Conservation (phyloP, 2,797 vertebrate genomes). For the Sebastes steindachneri region DNA sequence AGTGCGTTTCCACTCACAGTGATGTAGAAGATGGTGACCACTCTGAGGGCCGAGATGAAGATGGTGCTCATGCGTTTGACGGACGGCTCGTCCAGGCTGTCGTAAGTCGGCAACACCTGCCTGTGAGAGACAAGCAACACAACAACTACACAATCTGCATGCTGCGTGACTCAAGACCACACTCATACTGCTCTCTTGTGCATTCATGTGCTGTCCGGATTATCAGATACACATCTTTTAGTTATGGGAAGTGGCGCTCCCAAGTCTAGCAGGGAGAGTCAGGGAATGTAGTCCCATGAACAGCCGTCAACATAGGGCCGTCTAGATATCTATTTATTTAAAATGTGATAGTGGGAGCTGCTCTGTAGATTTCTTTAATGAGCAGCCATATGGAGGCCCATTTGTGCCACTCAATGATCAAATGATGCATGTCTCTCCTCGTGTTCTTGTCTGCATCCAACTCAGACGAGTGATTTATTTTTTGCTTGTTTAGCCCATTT, state of each 20-base stretch:
- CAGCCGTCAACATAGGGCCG: constrained; percentile 22
- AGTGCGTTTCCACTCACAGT: constrained; percentile 85
- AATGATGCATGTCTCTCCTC: constrained; percentile 45
- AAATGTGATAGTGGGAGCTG: constrained; percentile 18
- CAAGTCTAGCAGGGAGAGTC: background rate
- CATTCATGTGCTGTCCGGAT: constrained; percentile 40
- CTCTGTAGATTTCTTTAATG: constrained; percentile 38
- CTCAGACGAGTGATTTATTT: constrained; percentile 10
- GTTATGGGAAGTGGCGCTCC: background rate
- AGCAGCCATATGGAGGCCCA: constrained; percentile 50
- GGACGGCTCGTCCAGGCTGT: constrained; percentile 97
- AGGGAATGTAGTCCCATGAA: background rate
- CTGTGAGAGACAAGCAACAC: constrained; percentile 75
- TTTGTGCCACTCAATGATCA: constrained; percentile 53
- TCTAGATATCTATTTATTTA: background rate
- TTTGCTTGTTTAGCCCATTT: constrained; percentile 26
- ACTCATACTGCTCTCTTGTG: background rate
- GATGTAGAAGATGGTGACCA: constrained; percentile 97
- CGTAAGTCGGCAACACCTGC: constrained; percentile 97
- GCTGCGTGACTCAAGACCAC: constrained; percentile 19
- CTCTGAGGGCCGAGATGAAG: constrained; percentile 93
- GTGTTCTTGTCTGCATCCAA: constrained; percentile 36
- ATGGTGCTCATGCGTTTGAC: constrained; percentile 99
- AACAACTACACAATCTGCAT: constrained; percentile 16
- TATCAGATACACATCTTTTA: background rate